Evolutionary conservation across 2,888 invertebrate genomes (phyloP).

Genomic region (Mythimna albipuncta): DNA sequence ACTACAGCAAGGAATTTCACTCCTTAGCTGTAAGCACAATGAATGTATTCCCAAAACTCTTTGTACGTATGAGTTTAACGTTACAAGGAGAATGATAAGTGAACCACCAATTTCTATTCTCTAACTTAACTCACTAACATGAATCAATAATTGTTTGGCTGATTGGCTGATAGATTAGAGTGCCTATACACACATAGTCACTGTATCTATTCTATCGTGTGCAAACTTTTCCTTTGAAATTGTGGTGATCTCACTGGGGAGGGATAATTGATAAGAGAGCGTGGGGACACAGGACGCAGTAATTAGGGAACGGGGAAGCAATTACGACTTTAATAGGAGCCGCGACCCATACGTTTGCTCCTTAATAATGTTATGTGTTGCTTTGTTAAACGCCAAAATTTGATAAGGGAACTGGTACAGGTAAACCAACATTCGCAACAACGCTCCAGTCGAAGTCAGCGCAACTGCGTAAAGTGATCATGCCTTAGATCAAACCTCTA

Average conservation of each 20-base stretch:
- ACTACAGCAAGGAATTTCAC: no score
- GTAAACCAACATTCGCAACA: constrained; percentile 17
- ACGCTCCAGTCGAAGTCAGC: no score
- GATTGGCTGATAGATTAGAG: constrained; percentile 37
- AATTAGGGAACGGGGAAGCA: constrained; percentile 80
- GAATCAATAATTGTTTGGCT: constrained; percentile 25
- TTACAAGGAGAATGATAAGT: no score
- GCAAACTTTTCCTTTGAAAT: constrained; percentile 69
- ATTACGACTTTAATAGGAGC: constrained; percentile 80
- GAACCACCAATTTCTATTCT: constrained; percentile 11
- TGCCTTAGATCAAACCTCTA: no score
- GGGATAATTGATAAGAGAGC: constrained; percentile 78
- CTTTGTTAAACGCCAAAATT: constrained; percentile 51
- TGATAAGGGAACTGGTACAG: constrained; percentile 32
- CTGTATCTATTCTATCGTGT: constrained; percentile 16
- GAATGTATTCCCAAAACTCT: no score
- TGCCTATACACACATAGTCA: constrained; percentile 8
- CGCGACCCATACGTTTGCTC: constrained; percentile 65
- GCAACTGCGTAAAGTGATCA: no score
- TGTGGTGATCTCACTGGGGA: constrained; percentile 66
- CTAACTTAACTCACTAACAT: background rate
- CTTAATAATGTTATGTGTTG: constrained; percentile 65
- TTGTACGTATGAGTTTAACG: no score
- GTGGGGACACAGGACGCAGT: constrained; percentile 74
- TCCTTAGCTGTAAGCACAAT: no score